A percentile compares a stretch with the other conserved stretches of the same genome.
phyloP scores from a whole-genome alignment of 2,797 vertebrate species.

The Trachurus trachurus region DNA sequence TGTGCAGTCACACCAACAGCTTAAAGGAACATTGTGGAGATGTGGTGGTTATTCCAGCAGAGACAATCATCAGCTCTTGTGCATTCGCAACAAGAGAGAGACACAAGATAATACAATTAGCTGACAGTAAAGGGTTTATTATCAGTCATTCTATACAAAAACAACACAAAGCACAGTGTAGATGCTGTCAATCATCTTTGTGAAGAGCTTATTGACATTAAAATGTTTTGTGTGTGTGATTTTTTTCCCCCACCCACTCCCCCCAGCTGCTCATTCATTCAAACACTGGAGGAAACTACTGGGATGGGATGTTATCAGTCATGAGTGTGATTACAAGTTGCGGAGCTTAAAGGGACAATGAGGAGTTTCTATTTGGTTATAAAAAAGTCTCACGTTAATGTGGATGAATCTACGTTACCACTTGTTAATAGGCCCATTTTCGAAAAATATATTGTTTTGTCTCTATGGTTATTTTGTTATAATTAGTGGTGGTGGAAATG shows the following conservation, averaged over 20 bases:
- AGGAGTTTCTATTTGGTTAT: too few relatives aligned
- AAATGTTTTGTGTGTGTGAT: not conserved
- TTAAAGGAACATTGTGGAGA: not conserved
- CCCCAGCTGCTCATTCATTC: constrained; percentile 14
- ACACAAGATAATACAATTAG: not conserved
- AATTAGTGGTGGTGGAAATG: too few relatives aligned
- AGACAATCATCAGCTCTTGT: not conserved
- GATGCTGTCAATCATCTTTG: constrained; percentile 4
- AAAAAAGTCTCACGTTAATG: too few relatives aligned
- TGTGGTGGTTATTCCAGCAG: not conserved
- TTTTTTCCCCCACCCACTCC: not conserved
- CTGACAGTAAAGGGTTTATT: not conserved
- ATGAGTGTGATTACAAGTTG: not conserved
- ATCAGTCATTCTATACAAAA: not conserved
- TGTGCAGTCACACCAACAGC: not conserved
- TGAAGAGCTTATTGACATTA: not conserved
- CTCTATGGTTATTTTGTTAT: too few relatives aligned
- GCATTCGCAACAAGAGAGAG: not conserved
- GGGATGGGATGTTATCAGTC: constrained; percentile 12
- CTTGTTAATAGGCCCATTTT: too few relatives aligned
- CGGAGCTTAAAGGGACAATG: too few relatives aligned
- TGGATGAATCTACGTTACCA: too few relatives aligned
- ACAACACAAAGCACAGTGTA: not conserved
- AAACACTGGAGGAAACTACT: not conserved
- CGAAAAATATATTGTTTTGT: too few relatives aligned